These are phyloP conservation scores for Ectobius pallidus DNA, from an alignment of 2,888 invertebrate species.

Conservation along the genomic window DNA sequence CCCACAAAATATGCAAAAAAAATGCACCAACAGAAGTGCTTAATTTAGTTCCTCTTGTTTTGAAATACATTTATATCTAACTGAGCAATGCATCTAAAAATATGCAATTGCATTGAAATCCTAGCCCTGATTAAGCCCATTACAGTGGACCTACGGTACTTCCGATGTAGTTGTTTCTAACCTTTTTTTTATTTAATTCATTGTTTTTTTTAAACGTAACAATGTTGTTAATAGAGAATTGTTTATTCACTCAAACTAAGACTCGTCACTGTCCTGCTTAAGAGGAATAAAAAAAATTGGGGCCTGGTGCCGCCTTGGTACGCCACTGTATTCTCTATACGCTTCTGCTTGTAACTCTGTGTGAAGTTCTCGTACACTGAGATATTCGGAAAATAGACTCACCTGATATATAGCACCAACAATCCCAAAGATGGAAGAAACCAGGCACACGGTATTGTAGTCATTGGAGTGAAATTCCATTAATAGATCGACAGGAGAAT, in stretches of 20 bases:
- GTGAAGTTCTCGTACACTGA: too few relatives aligned
- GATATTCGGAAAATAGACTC: conserved; percentile 41
- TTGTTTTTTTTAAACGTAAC: not conserved
- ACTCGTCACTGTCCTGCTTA: not conserved
- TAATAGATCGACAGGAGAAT: conserved; percentile 70
- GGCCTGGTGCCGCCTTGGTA: not conserved
- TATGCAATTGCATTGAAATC: too few relatives aligned
- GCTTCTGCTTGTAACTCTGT: not conserved
- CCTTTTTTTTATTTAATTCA: not conserved
- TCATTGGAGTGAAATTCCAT: conserved; percentile 74
- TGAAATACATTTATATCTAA: not conserved
- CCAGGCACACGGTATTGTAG: conserved; percentile 75
- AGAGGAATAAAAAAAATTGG: not conserved
- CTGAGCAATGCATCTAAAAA: too few relatives aligned
- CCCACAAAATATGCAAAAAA: too few relatives aligned
- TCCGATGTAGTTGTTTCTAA: too few relatives aligned
- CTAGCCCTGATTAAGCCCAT: not conserved
- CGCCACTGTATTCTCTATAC: not conserved
- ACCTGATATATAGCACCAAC: conserved; percentile 81
- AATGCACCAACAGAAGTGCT: too few relatives aligned
- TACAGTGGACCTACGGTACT: not conserved
- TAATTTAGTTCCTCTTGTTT: not conserved
- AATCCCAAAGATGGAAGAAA: conserved; percentile 75
- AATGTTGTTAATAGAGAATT: not conserved
- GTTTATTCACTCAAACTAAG: too few relatives aligned